Percentiles rank a stretch among this genome's conserved stretches.
Evolutionary conservation across 2,113 vertebrate species (phyloP).

Genomic region (Mugil cephalus): DNA sequence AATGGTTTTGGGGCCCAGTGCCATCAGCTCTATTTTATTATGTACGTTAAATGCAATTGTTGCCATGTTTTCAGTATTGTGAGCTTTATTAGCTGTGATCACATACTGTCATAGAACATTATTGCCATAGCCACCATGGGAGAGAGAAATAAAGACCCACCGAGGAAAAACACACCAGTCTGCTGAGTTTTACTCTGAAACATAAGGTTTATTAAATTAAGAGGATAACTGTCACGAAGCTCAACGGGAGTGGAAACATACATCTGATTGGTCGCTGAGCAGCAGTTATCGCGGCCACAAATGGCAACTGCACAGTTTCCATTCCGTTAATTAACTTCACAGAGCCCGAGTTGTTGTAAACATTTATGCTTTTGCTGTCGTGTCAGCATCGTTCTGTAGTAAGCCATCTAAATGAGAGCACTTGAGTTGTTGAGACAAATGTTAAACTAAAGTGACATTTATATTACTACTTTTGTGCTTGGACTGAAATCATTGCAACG

Average conservation of each 20-base stretch:
- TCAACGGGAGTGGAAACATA: background rate
- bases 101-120: conserved; percentile 82
- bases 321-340: no score
- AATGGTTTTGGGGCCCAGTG: conserved; percentile 62
- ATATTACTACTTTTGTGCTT: no score
- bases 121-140: conserved; percentile 80
- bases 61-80: conserved; percentile 85
- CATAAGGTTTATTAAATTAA: background rate
- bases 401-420: no score
- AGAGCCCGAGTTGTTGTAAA: no score
- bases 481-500: no score
- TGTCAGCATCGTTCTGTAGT: no score
- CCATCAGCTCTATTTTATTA: conserved; percentile 82
- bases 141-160: conserved; percentile 80
- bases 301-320: background rate
- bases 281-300: background rate
- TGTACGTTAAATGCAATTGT: conserved; percentile 83
- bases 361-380: no score
- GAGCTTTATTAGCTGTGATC: conserved; percentile 84
- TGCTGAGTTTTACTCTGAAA: conserved; percentile 38
- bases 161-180: conserved; percentile 54
- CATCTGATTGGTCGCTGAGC: background rate
- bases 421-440: no score
- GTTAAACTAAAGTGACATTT: no score
- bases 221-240: background rate